phyloP scores from a whole-genome alignment of 1,140 invertebrate genomes.

The Meloidogyne floridensis region DNA sequence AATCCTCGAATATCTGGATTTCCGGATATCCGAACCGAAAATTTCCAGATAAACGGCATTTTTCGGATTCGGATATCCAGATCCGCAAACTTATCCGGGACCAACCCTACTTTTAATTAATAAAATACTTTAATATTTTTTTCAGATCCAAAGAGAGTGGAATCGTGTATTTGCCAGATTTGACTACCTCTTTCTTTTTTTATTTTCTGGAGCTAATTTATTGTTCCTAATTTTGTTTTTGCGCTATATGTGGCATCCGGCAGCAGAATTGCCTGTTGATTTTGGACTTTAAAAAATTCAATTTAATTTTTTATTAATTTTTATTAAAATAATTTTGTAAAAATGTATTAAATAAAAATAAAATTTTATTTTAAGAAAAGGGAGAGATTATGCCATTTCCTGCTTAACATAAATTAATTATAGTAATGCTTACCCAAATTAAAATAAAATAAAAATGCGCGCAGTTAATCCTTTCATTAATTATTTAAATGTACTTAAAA shows the following conservation, averaged over 20 bases:
- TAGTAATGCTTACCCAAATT: too few species aligned
- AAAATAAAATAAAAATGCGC: too few species aligned
- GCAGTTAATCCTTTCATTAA: too few species aligned
- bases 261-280: constrained; percentile 36
- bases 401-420: too few species aligned
- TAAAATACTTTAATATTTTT: constrained; percentile 28
- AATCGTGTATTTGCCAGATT: constrained; percentile 55
- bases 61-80: too few species aligned
- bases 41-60: too few species aligned
- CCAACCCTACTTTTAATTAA: not conserved
- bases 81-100: too few species aligned
- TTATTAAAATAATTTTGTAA: not conserved
- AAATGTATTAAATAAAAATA: too few species aligned
- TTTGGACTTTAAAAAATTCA: constrained; percentile 17
- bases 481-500: too few species aligned
- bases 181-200: constrained; percentile 55
- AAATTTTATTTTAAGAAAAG: not conserved
- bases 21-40: too few species aligned
- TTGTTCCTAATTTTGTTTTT: constrained; percentile 55
- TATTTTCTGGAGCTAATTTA: constrained; percentile 57
- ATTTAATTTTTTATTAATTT: not conserved
- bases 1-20: too few species aligned
- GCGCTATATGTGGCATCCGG: constrained; percentile 51
- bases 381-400: not conserved
- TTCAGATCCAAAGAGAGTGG: constrained; percentile 61